Conservation (phyloP, 2,797 vertebrate species). For the Gouania willdenowi region DNA sequence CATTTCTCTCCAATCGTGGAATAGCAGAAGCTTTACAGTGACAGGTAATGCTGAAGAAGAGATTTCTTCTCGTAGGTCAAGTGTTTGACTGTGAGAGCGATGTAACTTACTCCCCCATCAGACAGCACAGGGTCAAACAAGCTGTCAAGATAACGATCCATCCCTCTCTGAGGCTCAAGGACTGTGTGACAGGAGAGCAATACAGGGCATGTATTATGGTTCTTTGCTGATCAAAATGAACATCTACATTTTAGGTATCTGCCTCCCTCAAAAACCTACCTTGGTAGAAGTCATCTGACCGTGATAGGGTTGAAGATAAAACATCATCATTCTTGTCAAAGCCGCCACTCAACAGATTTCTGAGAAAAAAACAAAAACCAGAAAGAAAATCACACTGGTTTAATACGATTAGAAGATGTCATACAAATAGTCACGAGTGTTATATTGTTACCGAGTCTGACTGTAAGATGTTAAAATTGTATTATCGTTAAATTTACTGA, state of each 20-base stretch:
- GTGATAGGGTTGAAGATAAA: slow-evolving; percentile 37
- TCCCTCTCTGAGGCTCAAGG: slow-evolving; percentile 77
- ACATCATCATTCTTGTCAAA: slow-evolving; percentile 72
- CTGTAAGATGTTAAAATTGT: too few relatives aligned
- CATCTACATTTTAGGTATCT: background rate
- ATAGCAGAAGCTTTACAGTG: background rate
- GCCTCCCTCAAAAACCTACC: slow-evolving; percentile 44
- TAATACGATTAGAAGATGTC: background rate
- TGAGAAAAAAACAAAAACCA: slow-evolving; percentile 32
- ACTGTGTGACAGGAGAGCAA: slow-evolving; percentile 33
- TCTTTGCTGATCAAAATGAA: background rate
- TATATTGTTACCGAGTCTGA: too few relatives aligned
- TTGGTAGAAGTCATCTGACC: slow-evolving; percentile 59
- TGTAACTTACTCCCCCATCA: slow-evolving; percentile 82
- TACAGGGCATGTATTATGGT: background rate
- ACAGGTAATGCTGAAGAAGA: background rate
- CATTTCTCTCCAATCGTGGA: too few relatives aligned
- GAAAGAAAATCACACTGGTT: background rate
- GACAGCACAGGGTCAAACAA: slow-evolving; percentile 92
- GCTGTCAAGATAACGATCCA: slow-evolving; percentile 94
- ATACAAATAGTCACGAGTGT: too few relatives aligned
- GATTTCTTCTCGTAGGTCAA: slow-evolving; percentile 6
- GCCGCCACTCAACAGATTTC: slow-evolving; percentile 80
- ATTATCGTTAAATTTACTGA: too few relatives aligned
- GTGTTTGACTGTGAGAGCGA: slow-evolving; percentile 22